Conservation (phyloP, 2,888 invertebrate genomes). For the Macrophya alboannulata region DNA sequence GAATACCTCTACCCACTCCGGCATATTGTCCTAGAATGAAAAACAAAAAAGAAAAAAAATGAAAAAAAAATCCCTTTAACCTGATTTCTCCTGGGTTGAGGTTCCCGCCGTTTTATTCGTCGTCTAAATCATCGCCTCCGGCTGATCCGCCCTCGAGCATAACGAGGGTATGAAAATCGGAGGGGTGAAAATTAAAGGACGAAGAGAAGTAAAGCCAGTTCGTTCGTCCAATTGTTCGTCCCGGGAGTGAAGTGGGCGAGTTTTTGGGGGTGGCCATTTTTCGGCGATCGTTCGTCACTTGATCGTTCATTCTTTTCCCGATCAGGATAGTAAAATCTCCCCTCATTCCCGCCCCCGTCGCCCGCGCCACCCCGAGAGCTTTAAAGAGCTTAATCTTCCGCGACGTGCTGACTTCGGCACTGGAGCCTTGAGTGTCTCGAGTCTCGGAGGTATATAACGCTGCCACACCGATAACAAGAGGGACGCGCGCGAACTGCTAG, state of each 20-base stretch:
- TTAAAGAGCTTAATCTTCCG: conserved; percentile 70
- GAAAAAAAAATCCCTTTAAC: background rate
- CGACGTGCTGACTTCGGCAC: conserved; percentile 72
- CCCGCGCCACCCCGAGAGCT: conserved; percentile 48
- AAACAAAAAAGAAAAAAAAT: too few relatives aligned
- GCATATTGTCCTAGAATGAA: background rate
- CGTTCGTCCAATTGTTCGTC: conserved; percentile 4
- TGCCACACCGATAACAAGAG: conserved; percentile 66
- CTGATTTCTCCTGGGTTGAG: background rate
- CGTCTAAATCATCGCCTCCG: conserved; percentile 16
- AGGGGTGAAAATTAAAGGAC: background rate
- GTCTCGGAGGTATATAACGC: conserved; percentile 61
- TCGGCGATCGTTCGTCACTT: conserved; percentile 44
- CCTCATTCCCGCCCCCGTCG: conserved; percentile 1
- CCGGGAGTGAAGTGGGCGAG: conserved; percentile 3
- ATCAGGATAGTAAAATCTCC: conserved; percentile 47
- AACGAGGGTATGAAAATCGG: conserved; percentile 24
- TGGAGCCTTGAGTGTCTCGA: conserved; percentile 67
- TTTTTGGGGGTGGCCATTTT: conserved; percentile 27
- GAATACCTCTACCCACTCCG: background rate
- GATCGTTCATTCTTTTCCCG: conserved; percentile 49
- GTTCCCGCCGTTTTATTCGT: background rate
- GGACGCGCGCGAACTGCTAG: conserved; percentile 60
- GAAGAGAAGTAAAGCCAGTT: background rate
- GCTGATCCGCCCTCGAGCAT: background rate